Percentiles rank a stretch among this genome's conserved stretches.
These are phyloP conservation scores for Urocyon cinereoargenteus DNA, from an alignment of 2,797 vertebrate genomes.

Conservation along the genomic window DNA sequence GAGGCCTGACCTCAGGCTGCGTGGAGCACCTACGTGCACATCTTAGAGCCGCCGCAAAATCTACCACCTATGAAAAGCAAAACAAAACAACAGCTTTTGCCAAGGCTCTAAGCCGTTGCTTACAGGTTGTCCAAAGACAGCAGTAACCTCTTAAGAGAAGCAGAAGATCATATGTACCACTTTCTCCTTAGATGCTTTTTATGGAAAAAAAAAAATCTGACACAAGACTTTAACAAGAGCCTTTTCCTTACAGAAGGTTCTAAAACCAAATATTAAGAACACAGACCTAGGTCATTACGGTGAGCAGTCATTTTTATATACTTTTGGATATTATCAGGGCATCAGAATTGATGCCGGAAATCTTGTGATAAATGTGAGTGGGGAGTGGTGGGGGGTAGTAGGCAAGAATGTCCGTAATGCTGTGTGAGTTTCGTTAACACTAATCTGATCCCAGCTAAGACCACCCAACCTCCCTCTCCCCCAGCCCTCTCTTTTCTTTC, in stretches of 20 bases:
- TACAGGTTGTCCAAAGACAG: neutral
- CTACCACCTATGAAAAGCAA: neutral
- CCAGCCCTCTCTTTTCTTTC: neutral
- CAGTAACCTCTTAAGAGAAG: neutral
- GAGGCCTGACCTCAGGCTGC: neutral
- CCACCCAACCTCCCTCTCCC: neutral
- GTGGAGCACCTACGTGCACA: fast-evolving
- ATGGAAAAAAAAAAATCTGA: neutral
- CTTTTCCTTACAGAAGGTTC: neutral
- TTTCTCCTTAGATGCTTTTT: neutral
- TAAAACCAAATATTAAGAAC: slow-evolving; percentile 5
- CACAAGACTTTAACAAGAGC: neutral
- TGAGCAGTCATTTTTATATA: neutral
- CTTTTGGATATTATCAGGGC: neutral
- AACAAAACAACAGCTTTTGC: neutral
- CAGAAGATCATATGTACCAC: neutral
- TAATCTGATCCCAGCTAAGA: neutral
- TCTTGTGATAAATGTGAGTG: neutral
- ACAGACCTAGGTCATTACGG: neutral
- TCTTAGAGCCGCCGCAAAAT: neutral
- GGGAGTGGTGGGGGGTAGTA: neutral
- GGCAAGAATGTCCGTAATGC: neutral
- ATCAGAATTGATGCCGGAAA: neutral
- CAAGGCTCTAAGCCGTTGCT: neutral
- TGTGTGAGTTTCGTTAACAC: neutral